Evolutionary conservation across 2,797 vertebrate genomes (phyloP).

Genomic region (Urophycis tenuis): DNA sequence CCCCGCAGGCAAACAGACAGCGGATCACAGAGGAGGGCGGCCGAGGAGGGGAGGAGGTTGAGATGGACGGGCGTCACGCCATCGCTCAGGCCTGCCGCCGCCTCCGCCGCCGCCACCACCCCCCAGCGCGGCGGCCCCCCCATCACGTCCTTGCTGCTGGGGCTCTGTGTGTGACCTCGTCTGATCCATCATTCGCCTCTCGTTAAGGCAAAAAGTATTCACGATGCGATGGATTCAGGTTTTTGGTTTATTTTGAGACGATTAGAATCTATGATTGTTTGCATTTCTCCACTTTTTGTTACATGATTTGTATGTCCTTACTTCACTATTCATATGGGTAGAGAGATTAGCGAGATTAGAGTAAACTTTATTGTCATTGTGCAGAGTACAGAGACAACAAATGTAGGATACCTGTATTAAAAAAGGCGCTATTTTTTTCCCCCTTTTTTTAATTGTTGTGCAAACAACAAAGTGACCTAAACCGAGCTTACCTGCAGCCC

Average conservation of each 20-base stretch:
- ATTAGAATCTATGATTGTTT: not conserved
- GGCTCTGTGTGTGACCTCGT: too few species aligned
- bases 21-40: not conserved
- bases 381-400: too few species aligned
- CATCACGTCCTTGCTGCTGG: not conserved
- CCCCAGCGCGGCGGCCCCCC: too few species aligned
- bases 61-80: not conserved
- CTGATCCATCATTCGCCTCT: too few species aligned
- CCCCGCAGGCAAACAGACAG: not conserved
- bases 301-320: not conserved
- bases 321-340: not conserved
- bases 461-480: not conserved
- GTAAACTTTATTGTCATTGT: too few species aligned
- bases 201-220: not conserved
- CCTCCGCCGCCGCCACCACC: not conserved
- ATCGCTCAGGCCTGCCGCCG: not conserved
- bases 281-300: not conserved
- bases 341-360: too few species aligned
- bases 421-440: not conserved
- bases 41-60: not conserved
- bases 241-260: not conserved
- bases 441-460: not conserved
- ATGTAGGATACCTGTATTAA: too few species aligned
- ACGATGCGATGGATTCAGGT: not conserved
- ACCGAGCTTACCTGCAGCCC: conserved; percentile 79